Evolutionary conservation across 1,140 invertebrate species (phyloP), one percentile per base, ranked within the genome.

Genomic region (Pseudomyrmex cubaensis): DNA sequence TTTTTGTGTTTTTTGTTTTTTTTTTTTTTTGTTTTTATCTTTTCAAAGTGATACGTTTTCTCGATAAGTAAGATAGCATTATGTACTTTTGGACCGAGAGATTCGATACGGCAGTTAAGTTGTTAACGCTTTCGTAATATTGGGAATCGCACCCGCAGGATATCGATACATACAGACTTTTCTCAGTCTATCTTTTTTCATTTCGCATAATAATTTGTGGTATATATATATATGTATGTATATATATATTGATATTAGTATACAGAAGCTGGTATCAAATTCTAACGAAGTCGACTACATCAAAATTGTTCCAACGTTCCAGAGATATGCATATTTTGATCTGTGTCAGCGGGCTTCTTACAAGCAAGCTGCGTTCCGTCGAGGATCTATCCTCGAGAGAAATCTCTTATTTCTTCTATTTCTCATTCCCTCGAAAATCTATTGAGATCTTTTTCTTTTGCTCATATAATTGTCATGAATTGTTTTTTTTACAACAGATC

Each of bases 271-370:
- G 83, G 82, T 89, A 91, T 90, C 85, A 90, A 90, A 90, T 85
- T 76, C 89, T 87, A 90, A 90, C 74, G 74, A 82, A 87, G 87
- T 85, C 82, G 75, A 69, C 78, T 86, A 87, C 84, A 56, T 83
- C 90, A 90, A 89, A 90, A 90, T 90, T 88, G 84, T 89, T 89
- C 87, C 87, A 89, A 85, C 82, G 64, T 87, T 90, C 87, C 82
- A 76, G 72, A 91, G 90, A 91, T 91, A 91, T 91, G 90, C 90
- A 85, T 83, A 87, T 85, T 86, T 88, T 62, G 84, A 52, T 84
- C 63, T 85, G 85, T 73, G 69, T 85, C 70, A 50, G 80, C 72
- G 61, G 46, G 74, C 69, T 87, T 35, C 70, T 63, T 35, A 35
- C 12, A 22, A 48, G 7, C 7, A 82, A 80, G 86, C 74, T 57